A percentile compares a stretch with the other conserved stretches of the same genome.
Evolutionary conservation across 2,113 vertebrate genomes (phyloP).

Genomic region (Cariama cristata): DNA sequence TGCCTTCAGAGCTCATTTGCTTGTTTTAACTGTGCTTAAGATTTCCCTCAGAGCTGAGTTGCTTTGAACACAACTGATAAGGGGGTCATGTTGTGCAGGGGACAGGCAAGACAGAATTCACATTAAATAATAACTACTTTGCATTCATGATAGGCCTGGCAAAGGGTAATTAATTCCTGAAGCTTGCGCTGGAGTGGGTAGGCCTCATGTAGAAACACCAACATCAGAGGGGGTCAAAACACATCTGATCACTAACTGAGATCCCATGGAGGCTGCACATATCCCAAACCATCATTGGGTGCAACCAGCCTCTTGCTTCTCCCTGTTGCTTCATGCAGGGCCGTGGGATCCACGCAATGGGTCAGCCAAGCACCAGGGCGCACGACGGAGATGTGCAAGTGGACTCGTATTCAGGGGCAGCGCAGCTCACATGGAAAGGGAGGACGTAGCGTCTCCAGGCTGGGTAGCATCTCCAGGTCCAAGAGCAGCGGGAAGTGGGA

Average conservation of each 20-base stretch:
- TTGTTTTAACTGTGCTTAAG: not conserved
- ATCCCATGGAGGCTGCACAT: rapidly evolving
- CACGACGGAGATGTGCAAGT: rapidly evolving
- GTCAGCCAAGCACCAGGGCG: not conserved
- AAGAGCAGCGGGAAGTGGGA: not conserved
- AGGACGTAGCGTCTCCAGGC: rapidly evolving
- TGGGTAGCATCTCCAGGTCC: not conserved
- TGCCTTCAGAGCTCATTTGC: not conserved
- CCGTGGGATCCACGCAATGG: rapidly evolving
- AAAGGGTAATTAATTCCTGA: not conserved
- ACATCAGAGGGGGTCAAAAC: not conserved
- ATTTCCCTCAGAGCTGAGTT: not conserved
- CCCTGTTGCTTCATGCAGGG: not conserved
- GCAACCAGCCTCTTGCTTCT: not conserved
- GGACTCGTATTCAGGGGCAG: not conserved
- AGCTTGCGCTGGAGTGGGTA: not conserved
- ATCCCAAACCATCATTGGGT: rapidly evolving
- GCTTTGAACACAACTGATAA: not conserved
- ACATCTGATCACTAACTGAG: rapidly evolving
- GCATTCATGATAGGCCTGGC: not conserved
- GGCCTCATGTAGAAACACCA: not conserved
- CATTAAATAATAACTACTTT: not conserved
- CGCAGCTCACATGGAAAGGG: not conserved
- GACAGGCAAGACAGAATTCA: not conserved
- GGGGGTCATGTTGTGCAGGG: not conserved